Conservation (phyloP, 2,888 invertebrate species). For the Alsophila aescularia region DNA sequence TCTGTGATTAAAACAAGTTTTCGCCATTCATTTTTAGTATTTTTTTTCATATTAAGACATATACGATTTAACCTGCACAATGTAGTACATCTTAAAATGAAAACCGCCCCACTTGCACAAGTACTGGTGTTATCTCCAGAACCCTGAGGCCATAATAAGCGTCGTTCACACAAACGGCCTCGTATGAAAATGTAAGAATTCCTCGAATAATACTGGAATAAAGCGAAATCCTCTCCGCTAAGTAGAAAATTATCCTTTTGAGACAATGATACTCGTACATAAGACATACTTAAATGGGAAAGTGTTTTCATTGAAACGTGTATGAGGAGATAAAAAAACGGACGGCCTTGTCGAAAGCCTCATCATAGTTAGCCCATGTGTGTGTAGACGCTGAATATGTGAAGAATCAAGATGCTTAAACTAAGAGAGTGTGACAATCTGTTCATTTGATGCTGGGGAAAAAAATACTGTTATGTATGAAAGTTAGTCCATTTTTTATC, state of each 20-base stretch:
- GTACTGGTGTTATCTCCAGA: constrained; percentile 36
- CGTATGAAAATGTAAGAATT: constrained; percentile 39
- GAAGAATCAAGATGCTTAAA: too few species aligned
- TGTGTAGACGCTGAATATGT: too few species aligned
- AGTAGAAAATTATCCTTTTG: constrained; percentile 59
- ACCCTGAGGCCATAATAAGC: constrained; percentile 38
- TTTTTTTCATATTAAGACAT: too few species aligned
- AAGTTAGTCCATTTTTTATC: too few species aligned
- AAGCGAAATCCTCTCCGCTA: constrained; percentile 51
- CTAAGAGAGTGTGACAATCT: too few species aligned
- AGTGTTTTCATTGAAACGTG: neutral
- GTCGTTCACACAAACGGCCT: constrained; percentile 37
- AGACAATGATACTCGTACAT: constrained; percentile 48
- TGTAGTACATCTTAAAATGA: neutral
- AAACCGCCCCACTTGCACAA: neutral
- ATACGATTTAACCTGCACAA: neutral
- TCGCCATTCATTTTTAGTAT: too few species aligned
- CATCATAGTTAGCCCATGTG: too few species aligned
- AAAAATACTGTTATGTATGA: too few species aligned
- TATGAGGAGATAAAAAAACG: neutral
- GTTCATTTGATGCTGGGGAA: too few species aligned
- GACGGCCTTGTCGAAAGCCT: neutral
- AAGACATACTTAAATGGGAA: constrained; percentile 1
- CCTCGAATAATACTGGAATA: constrained; percentile 52
- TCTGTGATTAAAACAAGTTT: too few species aligned